phyloP scores from a whole-genome alignment of 2,888 invertebrate genomes.

The Altica lythri region DNA sequence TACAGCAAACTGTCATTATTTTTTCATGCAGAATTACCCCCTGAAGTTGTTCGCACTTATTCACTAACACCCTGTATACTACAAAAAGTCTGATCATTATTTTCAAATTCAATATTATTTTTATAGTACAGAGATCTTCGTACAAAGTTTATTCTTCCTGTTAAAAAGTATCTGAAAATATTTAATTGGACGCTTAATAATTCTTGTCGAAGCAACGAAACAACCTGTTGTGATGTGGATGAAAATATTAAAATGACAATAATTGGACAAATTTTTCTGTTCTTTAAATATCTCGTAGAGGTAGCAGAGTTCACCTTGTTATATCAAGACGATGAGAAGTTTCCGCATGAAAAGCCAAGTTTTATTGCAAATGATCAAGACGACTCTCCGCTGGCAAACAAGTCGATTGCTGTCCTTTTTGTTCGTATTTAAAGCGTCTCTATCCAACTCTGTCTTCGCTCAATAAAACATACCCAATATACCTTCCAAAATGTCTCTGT shows the following conservation, averaged over 20 bases:
- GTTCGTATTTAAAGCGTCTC: slow-evolving; percentile 1
- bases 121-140: too few relatives aligned
- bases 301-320: slow-evolving; percentile 46
- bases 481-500: slow-evolving; percentile 36
- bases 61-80: too few relatives aligned
- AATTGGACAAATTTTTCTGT: slow-evolving; percentile 39
- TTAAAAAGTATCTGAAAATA: too few relatives aligned
- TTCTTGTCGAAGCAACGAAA: slow-evolving; percentile 21
- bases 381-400: slow-evolving; percentile 39
- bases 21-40: too few relatives aligned
- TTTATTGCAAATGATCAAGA: slow-evolving; percentile 47
- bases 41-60: too few relatives aligned
- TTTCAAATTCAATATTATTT: too few relatives aligned
- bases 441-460: slow-evolving; percentile 32
- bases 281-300: too few relatives aligned
- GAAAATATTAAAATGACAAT: slow-evolving; percentile 34
- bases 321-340: slow-evolving; percentile 42
- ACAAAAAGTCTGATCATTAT: too few relatives aligned
- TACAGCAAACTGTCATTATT: too few relatives aligned
- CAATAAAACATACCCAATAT: slow-evolving; percentile 39
- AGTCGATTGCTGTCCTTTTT: slow-evolving; percentile 20
- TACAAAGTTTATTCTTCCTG: too few relatives aligned
- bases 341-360: slow-evolving; percentile 46
- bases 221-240: slow-evolving; percentile 29
- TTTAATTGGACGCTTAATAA: slow-evolving; percentile 29